Evolutionary conservation across 1,140 invertebrate genomes (phyloP).

Genomic region (Elysia chlorotica): DNA sequence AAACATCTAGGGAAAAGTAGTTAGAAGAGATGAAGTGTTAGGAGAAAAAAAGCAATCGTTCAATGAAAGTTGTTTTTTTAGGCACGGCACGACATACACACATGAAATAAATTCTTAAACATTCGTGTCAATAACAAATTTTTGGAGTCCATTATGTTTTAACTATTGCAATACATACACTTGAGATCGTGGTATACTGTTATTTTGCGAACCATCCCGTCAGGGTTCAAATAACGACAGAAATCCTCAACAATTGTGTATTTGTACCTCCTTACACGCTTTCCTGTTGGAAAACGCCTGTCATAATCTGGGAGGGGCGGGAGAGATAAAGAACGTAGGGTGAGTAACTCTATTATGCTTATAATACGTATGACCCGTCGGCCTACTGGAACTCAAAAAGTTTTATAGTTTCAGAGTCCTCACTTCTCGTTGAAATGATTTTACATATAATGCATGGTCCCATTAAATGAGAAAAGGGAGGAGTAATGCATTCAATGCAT

Average conservation of each 20-base stretch:
- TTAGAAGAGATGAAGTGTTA: too few relatives aligned
- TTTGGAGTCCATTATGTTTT: too few relatives aligned
- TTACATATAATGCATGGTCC: too few relatives aligned
- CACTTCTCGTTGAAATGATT: too few relatives aligned
- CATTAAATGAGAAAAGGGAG: too few relatives aligned
- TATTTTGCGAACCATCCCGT: constrained; percentile 10
- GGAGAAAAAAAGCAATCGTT: too few relatives aligned
- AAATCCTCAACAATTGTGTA: background rate
- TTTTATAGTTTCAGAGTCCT: background rate
- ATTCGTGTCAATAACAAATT: too few relatives aligned
- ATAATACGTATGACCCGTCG: background rate
- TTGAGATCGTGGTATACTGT: background rate
- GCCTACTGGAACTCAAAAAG: background rate
- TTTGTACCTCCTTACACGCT: background rate
- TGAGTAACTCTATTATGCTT: background rate
- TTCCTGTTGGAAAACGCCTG: constrained; percentile 1
- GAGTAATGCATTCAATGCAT: too few relatives aligned
- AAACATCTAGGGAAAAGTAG: too few relatives aligned
- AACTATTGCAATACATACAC: background rate
- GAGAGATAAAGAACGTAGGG: background rate
- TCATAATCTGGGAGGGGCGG: constrained; percentile 5
- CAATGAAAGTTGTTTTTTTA: background rate
- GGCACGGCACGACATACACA: background rate
- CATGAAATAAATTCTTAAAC: background rate
- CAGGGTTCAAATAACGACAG: background rate